These are phyloP conservation scores for Achroia grisella DNA, from an alignment of 1,140 invertebrate species.

Conservation along the genomic window DNA sequence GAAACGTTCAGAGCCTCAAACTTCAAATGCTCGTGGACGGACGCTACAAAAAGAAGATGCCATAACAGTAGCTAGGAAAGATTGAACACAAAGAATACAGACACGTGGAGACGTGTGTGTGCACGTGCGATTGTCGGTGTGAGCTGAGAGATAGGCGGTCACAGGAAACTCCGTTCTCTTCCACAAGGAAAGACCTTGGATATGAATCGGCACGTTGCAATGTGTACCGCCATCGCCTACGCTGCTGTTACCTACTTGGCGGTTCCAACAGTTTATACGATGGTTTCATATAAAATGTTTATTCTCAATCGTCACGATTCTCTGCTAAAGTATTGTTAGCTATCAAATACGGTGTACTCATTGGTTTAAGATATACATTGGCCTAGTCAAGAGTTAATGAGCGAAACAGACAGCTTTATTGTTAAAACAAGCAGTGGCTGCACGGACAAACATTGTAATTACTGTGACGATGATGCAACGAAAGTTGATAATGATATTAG, in stretches of 20 bases:
- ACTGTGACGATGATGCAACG: slow-evolving; percentile 50
- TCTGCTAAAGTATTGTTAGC: too few species aligned
- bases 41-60: slow-evolving; percentile 65
- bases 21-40: slow-evolving; percentile 57
- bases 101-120: slow-evolving; percentile 65
- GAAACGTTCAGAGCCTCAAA: slow-evolving; percentile 49
- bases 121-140: slow-evolving; percentile 55
- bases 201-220: slow-evolving; percentile 68
- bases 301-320: slow-evolving; percentile 8
- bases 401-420: slow-evolving; percentile 50
- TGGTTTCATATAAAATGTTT: slow-evolving; percentile 41
- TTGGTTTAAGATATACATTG: slow-evolving; percentile 20
- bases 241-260: slow-evolving; percentile 58
- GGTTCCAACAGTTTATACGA: slow-evolving; percentile 47
- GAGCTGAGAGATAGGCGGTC: slow-evolving; percentile 65
- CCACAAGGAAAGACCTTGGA: slow-evolving; percentile 75
- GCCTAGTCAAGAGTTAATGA: slow-evolving; percentile 41
- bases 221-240: slow-evolving; percentile 68
- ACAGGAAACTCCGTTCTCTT: slow-evolving; percentile 75
- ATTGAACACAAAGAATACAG: slow-evolving; percentile 61
- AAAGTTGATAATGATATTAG: slow-evolving; percentile 65
- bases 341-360: too few species aligned
- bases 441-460: slow-evolving; percentile 39
- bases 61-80: slow-evolving; percentile 59
- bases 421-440: slow-evolving; percentile 36